Base-by-base conservation (phyloP, 2,888 invertebrate genomes). In the Lycaena phlaeas region DNA sequence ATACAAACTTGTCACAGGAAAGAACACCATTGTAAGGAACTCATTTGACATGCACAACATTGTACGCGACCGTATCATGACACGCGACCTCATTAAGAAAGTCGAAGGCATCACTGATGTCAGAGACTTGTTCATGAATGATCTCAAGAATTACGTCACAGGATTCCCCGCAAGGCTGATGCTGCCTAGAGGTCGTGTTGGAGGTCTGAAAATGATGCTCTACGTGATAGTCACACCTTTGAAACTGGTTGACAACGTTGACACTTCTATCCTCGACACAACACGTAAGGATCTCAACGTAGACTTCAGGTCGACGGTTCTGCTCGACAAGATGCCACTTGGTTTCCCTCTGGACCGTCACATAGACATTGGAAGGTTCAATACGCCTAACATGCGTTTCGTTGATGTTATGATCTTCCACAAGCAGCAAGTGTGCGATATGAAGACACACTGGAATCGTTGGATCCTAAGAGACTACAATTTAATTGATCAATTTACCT, bases 331-430 rank as follows among this genome's bases (percentile, higher is more conserved):
- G 50, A 86, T 87, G 64, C 87, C 92, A 31, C 79, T 89, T 56
- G 92, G 91, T 40, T 93, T 88, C 85, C 93, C 93, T 46, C 87
- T 93, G 61, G 92, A 93, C 62, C 89, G 91, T 52, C 75, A 78
- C 14, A 86, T 90, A 56, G 78, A 88, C 30, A 76, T 87, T 31
- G 70, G 70, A 36, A 78, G 75, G 46, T 91, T 89, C 85, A 84
- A 82, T 50, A 88, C 89, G 11, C 87, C 90, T 27, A 92, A 92
- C 75, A 88, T 88, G 76, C 87, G 81, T 66, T 88, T 89, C 64
- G 82, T 89, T 51, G 89, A 90, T 53, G 86, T 89, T 3, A 76
- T 78, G 50, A 84, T 92, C 57, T 91, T 87, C 79, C 89, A 91
- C 71, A 86, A 87, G 55, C 82, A 81, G 36, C 68, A 81, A 43